A percentile compares a stretch with the other conserved stretches of the same genome.
Conservation (phyloP, 2,113 vertebrate genomes). For the Thymallus thymallus region DNA sequence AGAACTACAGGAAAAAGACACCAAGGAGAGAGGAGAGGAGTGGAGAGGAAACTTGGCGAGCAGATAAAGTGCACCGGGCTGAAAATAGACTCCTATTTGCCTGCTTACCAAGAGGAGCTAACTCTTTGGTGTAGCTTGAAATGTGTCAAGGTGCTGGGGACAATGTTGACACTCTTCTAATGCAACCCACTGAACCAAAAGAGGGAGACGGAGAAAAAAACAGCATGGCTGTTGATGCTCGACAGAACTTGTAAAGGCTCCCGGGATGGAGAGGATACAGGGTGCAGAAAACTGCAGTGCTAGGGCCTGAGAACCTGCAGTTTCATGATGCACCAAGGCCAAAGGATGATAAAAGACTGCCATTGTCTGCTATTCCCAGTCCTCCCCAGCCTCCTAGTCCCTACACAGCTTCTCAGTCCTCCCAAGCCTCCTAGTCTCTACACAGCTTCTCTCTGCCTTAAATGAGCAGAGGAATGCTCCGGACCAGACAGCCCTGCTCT, state of each 20-base stretch:
- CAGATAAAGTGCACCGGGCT: constrained; percentile 40
- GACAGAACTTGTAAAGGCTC: constrained; percentile 40
- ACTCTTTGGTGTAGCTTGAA: constrained; percentile 41
- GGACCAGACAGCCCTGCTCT: constrained; percentile 37
- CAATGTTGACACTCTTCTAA: constrained; percentile 29
- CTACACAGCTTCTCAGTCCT: constrained; percentile 19
- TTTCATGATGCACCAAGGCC: constrained; percentile 34
- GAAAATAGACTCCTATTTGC: constrained; percentile 55
- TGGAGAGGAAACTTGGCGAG: constrained; percentile 34
- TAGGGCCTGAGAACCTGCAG: constrained; percentile 35
- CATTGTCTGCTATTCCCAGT: constrained; percentile 59
- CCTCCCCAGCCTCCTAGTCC: constrained; percentile 37
- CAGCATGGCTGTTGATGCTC: constrained; percentile 30
- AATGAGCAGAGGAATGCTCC: constrained; percentile 67
- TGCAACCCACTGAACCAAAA: constrained; percentile 30
- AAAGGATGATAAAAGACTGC: constrained; percentile 68
- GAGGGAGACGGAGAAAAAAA: constrained; percentile 18
- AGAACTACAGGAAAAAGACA: constrained; percentile 26
- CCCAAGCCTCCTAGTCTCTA: constrained; percentile 37
- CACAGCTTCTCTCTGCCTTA: constrained; percentile 40
- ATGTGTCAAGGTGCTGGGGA: constrained; percentile 57
- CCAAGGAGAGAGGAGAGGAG: constrained; percentile 10
- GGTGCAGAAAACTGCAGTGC: constrained; percentile 44
- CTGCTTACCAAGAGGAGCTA: constrained; percentile 55
- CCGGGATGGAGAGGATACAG: constrained; percentile 44